A percentile compares a stretch with the other conserved stretches of the same genome.
phyloP scores from a whole-genome alignment of 2,888 invertebrate genomes.

The Amblyteles armatorius region DNA sequence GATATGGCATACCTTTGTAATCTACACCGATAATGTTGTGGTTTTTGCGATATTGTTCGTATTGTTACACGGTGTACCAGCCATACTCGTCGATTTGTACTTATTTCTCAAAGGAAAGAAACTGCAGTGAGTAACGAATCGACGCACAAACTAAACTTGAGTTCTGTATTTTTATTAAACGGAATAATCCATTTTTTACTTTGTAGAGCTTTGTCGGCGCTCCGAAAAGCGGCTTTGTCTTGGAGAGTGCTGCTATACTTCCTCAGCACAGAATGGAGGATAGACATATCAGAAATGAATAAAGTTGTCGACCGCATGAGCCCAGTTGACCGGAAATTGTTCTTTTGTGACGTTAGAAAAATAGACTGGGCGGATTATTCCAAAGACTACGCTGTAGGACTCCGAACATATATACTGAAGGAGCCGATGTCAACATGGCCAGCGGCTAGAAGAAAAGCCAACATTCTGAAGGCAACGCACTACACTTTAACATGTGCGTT shows the following conservation, averaged over 20 bases:
- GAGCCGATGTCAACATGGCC: not conserved
- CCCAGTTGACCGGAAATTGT: conserved; percentile 71
- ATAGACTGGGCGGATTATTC: conserved; percentile 73
- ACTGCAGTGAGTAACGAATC: conserved; percentile 73
- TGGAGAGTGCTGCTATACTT: conserved; percentile 40
- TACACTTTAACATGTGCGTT: not conserved
- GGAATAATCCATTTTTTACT: conserved; percentile 1
- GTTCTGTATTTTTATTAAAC: not conserved
- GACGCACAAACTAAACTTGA: not conserved
- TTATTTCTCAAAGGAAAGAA: conserved; percentile 69
- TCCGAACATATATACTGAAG: conserved; percentile 60
- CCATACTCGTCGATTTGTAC: conserved; percentile 70
- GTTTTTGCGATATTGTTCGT: conserved; percentile 68
- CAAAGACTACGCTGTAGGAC: conserved; percentile 65
- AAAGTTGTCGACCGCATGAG: conserved; percentile 72
- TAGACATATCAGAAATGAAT: conserved; percentile 70
- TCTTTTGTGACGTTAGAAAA: conserved; percentile 73
- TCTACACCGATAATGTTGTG: not conserved
- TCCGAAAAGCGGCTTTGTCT: conserved; percentile 29
- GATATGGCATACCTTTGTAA: not conserved
- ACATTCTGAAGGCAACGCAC: not conserved
- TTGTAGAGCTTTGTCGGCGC: conserved; percentile 33
- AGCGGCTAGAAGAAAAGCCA: not conserved
- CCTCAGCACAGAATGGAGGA: conserved; percentile 57
- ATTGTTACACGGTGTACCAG: conserved; percentile 75